phyloP scores from a whole-genome alignment of 2,113 vertebrate species.

The Pelusios castaneus region DNA sequence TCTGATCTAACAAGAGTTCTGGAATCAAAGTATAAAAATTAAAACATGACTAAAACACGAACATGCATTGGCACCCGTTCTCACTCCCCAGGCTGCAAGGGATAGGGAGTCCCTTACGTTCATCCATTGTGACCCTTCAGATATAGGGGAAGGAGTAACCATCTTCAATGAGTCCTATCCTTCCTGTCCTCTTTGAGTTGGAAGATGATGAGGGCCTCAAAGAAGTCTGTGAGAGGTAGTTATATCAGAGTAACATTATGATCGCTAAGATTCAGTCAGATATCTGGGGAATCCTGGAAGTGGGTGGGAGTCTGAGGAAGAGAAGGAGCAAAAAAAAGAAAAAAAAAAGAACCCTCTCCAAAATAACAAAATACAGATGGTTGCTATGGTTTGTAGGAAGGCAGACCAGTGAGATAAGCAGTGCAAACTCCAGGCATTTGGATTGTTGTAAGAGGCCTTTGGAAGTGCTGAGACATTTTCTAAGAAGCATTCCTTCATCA shows the following conservation, averaged over 20 bases:
- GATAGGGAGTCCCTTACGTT: neutral
- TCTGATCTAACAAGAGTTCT: neutral
- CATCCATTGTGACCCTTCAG: neutral
- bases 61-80: neutral
- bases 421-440: neutral
- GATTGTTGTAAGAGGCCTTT: neutral
- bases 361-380: neutral
- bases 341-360: neutral
- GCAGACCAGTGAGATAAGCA: neutral
- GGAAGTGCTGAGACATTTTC: neutral
- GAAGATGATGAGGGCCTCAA: neutral
- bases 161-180: neutral
- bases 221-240: neutral
- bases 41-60: neutral
- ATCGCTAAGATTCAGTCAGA: neutral
- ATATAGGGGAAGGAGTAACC: neutral
- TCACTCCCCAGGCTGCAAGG: accelerated
- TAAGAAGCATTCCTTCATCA: neutral
- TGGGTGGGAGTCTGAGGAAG: neutral
- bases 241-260: neutral
- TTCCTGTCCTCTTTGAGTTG: neutral
- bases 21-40: neutral
- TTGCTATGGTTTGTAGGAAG: neutral
- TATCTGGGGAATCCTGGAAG: neutral
- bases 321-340: neutral